phyloP scores from a whole-genome alignment of 2,113 vertebrate genomes.

The Gavialis gangeticus region DNA sequence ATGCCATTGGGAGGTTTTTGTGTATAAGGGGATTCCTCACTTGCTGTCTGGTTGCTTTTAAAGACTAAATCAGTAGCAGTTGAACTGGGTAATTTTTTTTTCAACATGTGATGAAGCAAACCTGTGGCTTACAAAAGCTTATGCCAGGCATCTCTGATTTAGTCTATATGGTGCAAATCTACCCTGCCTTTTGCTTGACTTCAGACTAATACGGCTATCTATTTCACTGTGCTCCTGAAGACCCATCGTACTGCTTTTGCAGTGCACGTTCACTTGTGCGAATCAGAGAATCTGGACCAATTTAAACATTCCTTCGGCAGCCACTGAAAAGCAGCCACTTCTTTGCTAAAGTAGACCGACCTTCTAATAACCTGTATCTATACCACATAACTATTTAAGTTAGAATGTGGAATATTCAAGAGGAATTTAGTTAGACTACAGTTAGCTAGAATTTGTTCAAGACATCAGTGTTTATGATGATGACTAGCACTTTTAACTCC shows the following conservation, averaged over 20 bases:
- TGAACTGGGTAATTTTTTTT: no score
- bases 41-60: no score
- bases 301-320: not conserved
- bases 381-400: not conserved
- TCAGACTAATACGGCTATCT: not conserved
- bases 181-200: not conserved
- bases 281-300: not conserved
- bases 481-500: constrained; percentile 49
- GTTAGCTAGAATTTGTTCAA: constrained; percentile 53
- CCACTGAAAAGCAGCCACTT: not conserved
- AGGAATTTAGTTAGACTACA: constrained; percentile 24
- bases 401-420: not conserved
- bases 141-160: not conserved
- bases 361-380: not conserved
- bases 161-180: not conserved
- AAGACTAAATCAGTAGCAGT: no score
- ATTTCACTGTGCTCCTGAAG: not conserved
- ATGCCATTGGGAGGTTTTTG: not conserved
- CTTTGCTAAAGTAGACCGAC: not conserved
- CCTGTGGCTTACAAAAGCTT: accelerated
- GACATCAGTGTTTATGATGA: constrained; percentile 5
- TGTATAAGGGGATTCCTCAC: no score
- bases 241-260: not conserved
- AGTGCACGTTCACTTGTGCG: not conserved
- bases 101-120: no score